Evolutionary conservation across 2,888 invertebrate genomes (phyloP).

Genomic region (Clunio marinus): DNA sequence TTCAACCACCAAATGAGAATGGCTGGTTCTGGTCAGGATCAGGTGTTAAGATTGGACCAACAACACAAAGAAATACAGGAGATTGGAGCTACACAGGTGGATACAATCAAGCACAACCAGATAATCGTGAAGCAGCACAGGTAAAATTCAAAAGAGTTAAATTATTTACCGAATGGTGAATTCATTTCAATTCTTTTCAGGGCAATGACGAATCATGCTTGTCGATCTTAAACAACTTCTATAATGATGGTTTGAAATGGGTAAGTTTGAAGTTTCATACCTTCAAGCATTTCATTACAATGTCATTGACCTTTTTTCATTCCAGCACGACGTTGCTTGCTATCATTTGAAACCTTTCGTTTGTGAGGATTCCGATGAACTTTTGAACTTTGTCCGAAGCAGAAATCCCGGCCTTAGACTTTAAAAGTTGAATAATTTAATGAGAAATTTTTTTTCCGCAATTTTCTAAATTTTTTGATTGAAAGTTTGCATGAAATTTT

Average conservation of each 20-base stretch:
- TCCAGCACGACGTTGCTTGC: constrained; percentile 75
- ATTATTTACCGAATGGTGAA: too few species aligned
- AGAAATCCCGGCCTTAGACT: constrained; percentile 81
- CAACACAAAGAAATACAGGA: constrained; percentile 81
- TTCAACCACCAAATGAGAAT: constrained; percentile 79
- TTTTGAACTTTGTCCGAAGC: constrained; percentile 83
- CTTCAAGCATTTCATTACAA: not conserved
- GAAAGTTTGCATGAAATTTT: too few species aligned
- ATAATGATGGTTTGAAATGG: constrained; percentile 79
- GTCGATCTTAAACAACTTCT: constrained; percentile 86
- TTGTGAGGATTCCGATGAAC: constrained; percentile 86
- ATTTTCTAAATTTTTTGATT: too few species aligned
- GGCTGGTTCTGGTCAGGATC: constrained; percentile 95
- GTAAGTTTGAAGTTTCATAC: constrained; percentile 1
- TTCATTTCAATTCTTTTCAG: constrained; percentile 54
- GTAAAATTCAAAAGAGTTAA: too few species aligned
- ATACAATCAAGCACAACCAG: constrained; percentile 81
- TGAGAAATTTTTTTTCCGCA: constrained; percentile 9
- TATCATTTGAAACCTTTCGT: constrained; percentile 84
- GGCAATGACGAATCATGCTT: constrained; percentile 88
- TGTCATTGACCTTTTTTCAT: not conserved
- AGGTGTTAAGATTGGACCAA: constrained; percentile 85
- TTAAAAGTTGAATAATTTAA: too few species aligned
- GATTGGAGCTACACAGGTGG: constrained; percentile 89
- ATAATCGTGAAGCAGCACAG: constrained; percentile 86